Conservation (phyloP, 1,140 invertebrate species). For the Littorina saxatilis region DNA sequence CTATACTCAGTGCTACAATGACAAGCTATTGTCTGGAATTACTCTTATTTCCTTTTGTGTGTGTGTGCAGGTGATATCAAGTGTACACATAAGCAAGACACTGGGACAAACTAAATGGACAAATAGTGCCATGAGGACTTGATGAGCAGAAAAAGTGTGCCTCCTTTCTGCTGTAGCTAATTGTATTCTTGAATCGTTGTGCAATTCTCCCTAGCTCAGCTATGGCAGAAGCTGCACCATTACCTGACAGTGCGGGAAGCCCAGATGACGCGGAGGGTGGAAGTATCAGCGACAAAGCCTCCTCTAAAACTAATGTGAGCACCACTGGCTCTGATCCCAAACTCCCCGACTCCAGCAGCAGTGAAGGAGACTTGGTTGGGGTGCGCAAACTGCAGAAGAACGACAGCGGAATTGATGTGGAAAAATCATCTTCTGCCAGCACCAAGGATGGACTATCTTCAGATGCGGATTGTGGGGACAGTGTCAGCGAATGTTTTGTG, state of each 20-base stretch:
- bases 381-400: constrained; percentile 67
- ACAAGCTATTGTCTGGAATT: too few relatives aligned
- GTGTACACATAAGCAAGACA: too few relatives aligned
- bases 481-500: constrained; percentile 49
- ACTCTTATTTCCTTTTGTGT: too few relatives aligned
- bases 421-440: constrained; percentile 59
- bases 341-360: not conserved
- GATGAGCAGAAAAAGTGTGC: too few relatives aligned
- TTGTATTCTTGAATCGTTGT: too few relatives aligned
- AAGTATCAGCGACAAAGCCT: constrained; percentile 28
- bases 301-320: not conserved
- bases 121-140: too few relatives aligned
- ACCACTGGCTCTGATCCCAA: not conserved
- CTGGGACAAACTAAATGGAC: too few relatives aligned
- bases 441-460: constrained; percentile 49
- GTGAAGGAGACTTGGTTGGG: not conserved
- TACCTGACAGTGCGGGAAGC: not conserved
- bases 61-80: too few relatives aligned
- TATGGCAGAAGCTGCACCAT: constrained; percentile 5
- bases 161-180: too few relatives aligned
- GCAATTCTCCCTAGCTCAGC: not conserved
- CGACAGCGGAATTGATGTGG: constrained; percentile 72
- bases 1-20: too few relatives aligned
- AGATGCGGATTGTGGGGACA: constrained; percentile 54
- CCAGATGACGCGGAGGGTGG: constrained; percentile 19